phyloP scores from a whole-genome alignment of 2,113 vertebrate genomes.

The Mobula birostris region DNA sequence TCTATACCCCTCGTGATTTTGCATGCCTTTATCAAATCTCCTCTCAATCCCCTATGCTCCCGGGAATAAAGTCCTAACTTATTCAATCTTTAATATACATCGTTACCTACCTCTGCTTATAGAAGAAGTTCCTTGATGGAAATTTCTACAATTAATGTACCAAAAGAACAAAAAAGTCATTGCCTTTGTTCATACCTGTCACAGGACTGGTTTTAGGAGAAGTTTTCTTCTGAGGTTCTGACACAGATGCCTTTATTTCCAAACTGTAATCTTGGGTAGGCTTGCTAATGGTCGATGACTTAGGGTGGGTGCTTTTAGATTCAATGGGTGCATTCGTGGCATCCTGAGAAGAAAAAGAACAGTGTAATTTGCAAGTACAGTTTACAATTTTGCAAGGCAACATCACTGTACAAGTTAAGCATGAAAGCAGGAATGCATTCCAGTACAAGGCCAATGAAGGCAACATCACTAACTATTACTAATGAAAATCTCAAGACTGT shows the following conservation, averaged over 20 bases:
- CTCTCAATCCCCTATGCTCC: too few relatives aligned
- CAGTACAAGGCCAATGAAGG: neutral
- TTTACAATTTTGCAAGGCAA: neutral
- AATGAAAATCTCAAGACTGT: neutral
- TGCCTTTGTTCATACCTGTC: slow-evolving; percentile 6
- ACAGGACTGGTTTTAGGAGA: neutral
- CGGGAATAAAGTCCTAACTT: too few relatives aligned
- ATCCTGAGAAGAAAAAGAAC: neutral
- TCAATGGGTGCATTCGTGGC: neutral
- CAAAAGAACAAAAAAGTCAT: neutral
- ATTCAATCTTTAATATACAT: too few relatives aligned
- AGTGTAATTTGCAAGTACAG: neutral
- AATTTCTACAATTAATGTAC: neutral
- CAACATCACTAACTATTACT: too few relatives aligned
- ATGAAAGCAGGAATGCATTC: neutral
- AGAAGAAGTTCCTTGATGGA: neutral
- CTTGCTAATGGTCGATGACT: neutral
- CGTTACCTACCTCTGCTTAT: neutral
- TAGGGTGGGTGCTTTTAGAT: neutral
- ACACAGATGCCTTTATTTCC: neutral
- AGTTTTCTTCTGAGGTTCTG: neutral
- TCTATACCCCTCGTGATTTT: too few relatives aligned
- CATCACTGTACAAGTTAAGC: neutral
- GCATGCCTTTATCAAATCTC: too few relatives aligned
- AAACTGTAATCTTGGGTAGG: neutral